Percentiles rank a stretch among this genome's conserved stretches.
Conservation (phyloP, 1,140 invertebrate genomes). For the Diachasmimorpha longicaudata region DNA sequence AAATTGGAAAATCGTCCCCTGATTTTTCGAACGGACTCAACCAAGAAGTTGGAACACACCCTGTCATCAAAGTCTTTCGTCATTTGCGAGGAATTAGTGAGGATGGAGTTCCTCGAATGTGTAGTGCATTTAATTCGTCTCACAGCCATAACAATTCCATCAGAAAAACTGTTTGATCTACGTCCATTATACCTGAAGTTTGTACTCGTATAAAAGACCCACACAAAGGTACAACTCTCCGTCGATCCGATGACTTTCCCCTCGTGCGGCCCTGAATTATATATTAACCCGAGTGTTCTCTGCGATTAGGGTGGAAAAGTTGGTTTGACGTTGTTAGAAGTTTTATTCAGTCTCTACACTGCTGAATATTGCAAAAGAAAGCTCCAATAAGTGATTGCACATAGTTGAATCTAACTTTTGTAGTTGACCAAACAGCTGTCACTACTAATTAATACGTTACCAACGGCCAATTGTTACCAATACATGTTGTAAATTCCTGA, state of each 20-base stretch:
- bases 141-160: background rate
- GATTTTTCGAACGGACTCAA: background rate
- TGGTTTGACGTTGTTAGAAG: background rate
- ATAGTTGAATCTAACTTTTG: background rate
- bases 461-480: background rate
- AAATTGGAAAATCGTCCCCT: background rate
- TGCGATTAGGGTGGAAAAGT: background rate
- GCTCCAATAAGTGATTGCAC: too few relatives aligned
- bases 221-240: background rate
- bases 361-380: too few relatives aligned
- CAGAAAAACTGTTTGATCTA: slow-evolving; percentile 2
- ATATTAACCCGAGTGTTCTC: background rate
- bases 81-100: background rate
- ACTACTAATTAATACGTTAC: background rate
- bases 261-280: background rate
- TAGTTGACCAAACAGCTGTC: background rate
- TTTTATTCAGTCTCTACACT: too few relatives aligned
- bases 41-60: too few relatives aligned
- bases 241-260: background rate
- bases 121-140: background rate
- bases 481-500: background rate
- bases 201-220: background rate
- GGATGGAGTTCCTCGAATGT: background rate
- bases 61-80: too few relatives aligned
- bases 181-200: background rate